Percentiles rank a stretch among this genome's conserved stretches.
These are phyloP conservation scores for Pseudomyrmex gracilis DNA, from an alignment of 1,140 invertebrate genomes.

Conservation along the genomic window DNA sequence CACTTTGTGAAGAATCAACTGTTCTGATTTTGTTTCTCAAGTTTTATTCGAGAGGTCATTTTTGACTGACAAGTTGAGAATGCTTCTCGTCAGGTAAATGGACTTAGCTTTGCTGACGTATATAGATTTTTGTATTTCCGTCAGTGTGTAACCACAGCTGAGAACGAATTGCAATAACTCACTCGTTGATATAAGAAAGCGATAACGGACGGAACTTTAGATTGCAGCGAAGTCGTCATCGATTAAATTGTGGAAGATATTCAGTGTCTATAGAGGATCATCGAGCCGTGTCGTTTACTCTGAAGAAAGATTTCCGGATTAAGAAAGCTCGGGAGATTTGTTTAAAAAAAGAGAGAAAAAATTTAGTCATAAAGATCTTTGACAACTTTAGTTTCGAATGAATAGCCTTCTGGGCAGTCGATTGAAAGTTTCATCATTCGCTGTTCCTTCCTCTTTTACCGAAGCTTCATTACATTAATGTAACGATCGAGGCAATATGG, in stretches of 20 bases:
- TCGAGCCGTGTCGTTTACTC: constrained; percentile 20
- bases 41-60: background rate
- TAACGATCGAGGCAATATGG: constrained; percentile 1
- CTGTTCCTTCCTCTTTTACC: background rate
- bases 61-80: background rate
- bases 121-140: constrained; percentile 8
- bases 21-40: background rate
- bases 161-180: background rate
- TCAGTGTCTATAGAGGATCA: background rate
- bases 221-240: background rate
- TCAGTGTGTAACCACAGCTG: background rate
- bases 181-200: background rate
- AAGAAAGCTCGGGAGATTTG: constrained; percentile 4
- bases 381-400: constrained; percentile 29
- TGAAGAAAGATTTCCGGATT: constrained; percentile 32
- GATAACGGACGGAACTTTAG: constrained; percentile 1
- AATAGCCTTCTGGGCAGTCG: background rate
- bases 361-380: constrained; percentile 26
- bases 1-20: background rate
- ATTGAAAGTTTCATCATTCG: background rate
- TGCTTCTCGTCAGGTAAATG: background rate
- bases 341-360: constrained; percentile 30
- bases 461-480: constrained; percentile 35
- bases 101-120: background rate
- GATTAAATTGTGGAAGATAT: constrained; percentile 19